Evolutionary conservation across 2,888 invertebrate genomes (phyloP).

Genomic region (Amphipyra berbera): DNA sequence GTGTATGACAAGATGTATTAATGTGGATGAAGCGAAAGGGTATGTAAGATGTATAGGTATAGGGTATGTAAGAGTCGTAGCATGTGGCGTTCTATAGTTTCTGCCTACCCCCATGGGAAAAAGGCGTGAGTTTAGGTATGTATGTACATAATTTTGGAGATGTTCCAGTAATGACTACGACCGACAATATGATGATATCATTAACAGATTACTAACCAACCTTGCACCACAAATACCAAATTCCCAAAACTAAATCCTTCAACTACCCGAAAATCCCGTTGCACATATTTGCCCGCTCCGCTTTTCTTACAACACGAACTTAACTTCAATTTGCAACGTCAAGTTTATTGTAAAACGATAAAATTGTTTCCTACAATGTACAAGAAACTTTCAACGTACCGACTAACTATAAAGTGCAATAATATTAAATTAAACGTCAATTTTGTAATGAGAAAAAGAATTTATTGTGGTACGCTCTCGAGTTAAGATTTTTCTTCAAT

Average conservation of each 20-base stretch:
- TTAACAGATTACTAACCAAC: too few species aligned
- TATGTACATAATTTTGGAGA: too few species aligned
- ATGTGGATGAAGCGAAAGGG: too few species aligned
- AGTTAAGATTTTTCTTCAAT: slow-evolving; percentile 48
- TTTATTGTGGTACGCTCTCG: slow-evolving; percentile 47
- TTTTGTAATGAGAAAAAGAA: slow-evolving; percentile 59
- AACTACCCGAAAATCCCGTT: neutral
- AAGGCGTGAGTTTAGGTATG: too few species aligned
- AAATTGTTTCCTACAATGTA: slow-evolving; percentile 47
- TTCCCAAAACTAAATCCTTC: neutral
- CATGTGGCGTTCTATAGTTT: too few species aligned
- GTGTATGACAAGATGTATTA: too few species aligned
- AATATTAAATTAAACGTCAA: slow-evolving; percentile 62
- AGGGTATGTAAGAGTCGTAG: too few species aligned
- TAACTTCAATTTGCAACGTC: slow-evolving; percentile 56
- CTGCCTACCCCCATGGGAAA: too few species aligned
- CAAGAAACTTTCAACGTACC: slow-evolving; percentile 35
- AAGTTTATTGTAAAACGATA: slow-evolving; percentile 66
- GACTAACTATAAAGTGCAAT: slow-evolving; percentile 55
- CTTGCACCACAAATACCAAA: neutral
- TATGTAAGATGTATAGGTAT: too few species aligned
- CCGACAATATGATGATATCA: too few species aligned
- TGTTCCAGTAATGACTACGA: too few species aligned
- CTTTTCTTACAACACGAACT: slow-evolving; percentile 50
- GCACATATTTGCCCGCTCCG: slow-evolving; percentile 14